Conservation (phyloP, 2,113 vertebrate species). For the Circaetus cinerascens region DNA sequence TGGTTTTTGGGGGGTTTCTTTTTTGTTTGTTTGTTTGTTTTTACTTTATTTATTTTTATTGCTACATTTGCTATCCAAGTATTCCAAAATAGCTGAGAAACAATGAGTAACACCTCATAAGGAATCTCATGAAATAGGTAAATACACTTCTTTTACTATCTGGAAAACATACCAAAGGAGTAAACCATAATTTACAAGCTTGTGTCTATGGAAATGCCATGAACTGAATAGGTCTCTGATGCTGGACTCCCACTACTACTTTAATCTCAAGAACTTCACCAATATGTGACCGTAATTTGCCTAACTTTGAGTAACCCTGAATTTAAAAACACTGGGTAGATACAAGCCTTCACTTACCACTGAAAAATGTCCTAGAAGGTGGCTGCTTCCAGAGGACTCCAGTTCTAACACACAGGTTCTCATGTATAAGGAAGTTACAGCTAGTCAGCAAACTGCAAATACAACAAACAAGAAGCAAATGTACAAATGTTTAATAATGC, state of each 20-base stretch:
- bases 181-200: neutral
- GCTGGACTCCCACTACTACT: neutral
- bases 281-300: neutral
- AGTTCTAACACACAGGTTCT: neutral
- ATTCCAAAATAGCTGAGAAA: neutral
- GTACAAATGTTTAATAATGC: neutral
- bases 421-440: neutral
- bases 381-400: conserved; percentile 34
- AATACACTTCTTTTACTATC: neutral
- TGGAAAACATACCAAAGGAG: neutral
- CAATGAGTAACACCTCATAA: neutral
- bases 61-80: neutral
- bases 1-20: no score
- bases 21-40: neutral
- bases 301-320: neutral
- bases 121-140: neutral
- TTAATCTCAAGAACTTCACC: neutral
- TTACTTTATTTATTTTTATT: neutral
- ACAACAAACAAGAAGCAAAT: neutral
- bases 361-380: conserved; percentile 45
- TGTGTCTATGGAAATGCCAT: neutral
- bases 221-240: neutral
- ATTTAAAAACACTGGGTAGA: neutral
- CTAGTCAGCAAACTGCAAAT: conserved; percentile 42
- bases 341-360: conserved; percentile 57